Evolutionary conservation across 2,797 vertebrate genomes (phyloP).

Genomic region (Takifugu rubripes): DNA sequence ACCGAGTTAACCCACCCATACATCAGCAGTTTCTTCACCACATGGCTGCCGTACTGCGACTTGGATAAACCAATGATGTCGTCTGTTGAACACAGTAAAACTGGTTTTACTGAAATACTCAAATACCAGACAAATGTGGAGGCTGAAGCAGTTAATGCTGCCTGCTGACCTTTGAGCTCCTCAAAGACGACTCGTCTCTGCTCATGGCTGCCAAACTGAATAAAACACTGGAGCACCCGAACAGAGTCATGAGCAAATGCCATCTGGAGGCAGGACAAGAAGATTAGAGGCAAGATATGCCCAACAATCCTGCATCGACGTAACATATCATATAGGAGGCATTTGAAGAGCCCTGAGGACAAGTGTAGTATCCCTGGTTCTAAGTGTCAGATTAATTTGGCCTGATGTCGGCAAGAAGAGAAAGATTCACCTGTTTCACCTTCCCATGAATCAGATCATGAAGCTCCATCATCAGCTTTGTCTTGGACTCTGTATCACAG

Average conservation of each 20-base stretch:
- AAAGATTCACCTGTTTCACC: constrained; percentile 81
- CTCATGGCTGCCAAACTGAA: constrained; percentile 85
- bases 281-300: background rate
- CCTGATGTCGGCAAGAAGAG: background rate
- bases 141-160: no score
- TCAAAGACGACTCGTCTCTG: constrained; percentile 85
- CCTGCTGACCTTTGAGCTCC: constrained; percentile 83
- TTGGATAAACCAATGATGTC: constrained; percentile 85
- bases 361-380: background rate
- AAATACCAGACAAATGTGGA: no score
- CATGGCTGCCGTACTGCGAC: constrained; percentile 90
- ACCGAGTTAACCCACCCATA: constrained; percentile 85
- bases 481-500: constrained; percentile 77
- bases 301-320: background rate
- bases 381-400: no score
- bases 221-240: constrained; percentile 91
- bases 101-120: no score
- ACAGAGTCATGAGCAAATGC: constrained; percentile 94
- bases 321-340: no score
- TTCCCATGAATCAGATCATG: constrained; percentile 86
- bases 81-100: constrained; percentile 60
- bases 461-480: constrained; percentile 83
- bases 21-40: constrained; percentile 95
- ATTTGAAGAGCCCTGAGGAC: background rate
- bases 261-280: constrained; percentile 71